Conservation (phyloP, 2,888 invertebrate species). For the Drosophila mulleri region DNA sequence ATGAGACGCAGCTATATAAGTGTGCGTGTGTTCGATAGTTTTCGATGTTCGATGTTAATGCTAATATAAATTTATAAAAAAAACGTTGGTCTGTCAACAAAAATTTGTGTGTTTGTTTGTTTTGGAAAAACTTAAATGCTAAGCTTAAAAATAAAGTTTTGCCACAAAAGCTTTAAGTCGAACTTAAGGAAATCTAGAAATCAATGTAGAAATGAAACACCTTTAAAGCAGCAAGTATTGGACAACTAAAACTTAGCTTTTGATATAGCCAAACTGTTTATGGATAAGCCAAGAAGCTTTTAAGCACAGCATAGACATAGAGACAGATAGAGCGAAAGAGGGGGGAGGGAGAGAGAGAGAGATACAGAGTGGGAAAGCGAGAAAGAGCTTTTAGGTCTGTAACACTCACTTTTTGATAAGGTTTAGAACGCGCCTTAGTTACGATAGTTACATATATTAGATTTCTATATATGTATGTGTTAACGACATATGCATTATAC, state of each 20-base stretch:
- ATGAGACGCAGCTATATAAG: constrained; percentile 28
- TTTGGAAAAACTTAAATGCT: constrained; percentile 45
- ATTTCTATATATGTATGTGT: constrained; percentile 27
- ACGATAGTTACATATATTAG: constrained; percentile 22
- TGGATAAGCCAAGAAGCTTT: constrained; percentile 65
- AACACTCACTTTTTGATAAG: constrained; percentile 57
- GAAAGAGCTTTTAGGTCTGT: constrained; percentile 39
- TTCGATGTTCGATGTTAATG: constrained; percentile 9
- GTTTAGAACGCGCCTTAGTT: constrained; percentile 58
- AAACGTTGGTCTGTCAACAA: constrained; percentile 15
- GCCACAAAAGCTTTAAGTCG: constrained; percentile 50
- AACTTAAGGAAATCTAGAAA: constrained; percentile 45
- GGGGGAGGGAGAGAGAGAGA: constrained; percentile 8
- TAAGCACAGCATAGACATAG: constrained; percentile 46
- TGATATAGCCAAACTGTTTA: constrained; percentile 45
- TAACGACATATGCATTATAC: constrained; percentile 31
- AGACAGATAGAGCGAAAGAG: constrained; percentile 22
- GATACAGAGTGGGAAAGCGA: constrained; percentile 24
- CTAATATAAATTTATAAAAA: constrained; percentile 15
- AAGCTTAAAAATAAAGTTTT: constrained; percentile 63
- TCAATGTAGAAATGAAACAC: constrained; percentile 63
- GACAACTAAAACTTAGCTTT: constrained; percentile 47
- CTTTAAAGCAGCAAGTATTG: constrained; percentile 77
- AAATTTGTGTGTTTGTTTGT: neutral
- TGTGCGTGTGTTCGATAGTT: constrained; percentile 17